Percentiles rank a stretch among this genome's conserved stretches.
Evolutionary conservation across 2,888 invertebrate genomes (phyloP).

Genomic region (Chalcis sispes): DNA sequence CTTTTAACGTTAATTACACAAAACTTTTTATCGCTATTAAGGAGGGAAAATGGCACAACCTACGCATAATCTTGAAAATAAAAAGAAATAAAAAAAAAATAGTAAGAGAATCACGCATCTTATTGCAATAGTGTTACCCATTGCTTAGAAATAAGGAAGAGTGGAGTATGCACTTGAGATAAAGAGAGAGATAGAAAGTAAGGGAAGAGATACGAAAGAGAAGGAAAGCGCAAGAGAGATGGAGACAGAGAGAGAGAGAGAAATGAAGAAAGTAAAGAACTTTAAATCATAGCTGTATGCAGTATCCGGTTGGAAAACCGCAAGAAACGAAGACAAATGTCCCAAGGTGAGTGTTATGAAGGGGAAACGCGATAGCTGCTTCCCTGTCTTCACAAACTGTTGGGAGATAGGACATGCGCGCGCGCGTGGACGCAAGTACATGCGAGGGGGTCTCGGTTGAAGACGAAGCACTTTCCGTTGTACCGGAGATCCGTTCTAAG

Average conservation of each 20-base stretch:
- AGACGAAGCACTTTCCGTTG: constrained; percentile 34
- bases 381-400: constrained; percentile 57
- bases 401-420: background rate
- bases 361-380: constrained; percentile 72
- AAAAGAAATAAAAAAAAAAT: constrained; percentile 3
- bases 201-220: too few species aligned
- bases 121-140: constrained; percentile 24
- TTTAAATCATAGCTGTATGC: constrained; percentile 71
- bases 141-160: too few species aligned
- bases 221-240: background rate
- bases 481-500: too few species aligned
- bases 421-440: background rate
- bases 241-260: background rate
- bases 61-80: too few species aligned
- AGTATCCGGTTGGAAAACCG: constrained; percentile 64
- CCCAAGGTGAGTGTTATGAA: constrained; percentile 68
- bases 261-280: too few species aligned
- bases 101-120: background rate
- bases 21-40: constrained; percentile 38
- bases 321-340: constrained; percentile 74
- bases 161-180: too few species aligned
- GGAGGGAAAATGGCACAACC: background rate
- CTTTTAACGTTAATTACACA: constrained; percentile 37
- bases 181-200: too few species aligned
- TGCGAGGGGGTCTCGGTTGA: constrained; percentile 6